phyloP scores from a whole-genome alignment of 2,888 invertebrate species.

The Lampropteryx suffumata region DNA sequence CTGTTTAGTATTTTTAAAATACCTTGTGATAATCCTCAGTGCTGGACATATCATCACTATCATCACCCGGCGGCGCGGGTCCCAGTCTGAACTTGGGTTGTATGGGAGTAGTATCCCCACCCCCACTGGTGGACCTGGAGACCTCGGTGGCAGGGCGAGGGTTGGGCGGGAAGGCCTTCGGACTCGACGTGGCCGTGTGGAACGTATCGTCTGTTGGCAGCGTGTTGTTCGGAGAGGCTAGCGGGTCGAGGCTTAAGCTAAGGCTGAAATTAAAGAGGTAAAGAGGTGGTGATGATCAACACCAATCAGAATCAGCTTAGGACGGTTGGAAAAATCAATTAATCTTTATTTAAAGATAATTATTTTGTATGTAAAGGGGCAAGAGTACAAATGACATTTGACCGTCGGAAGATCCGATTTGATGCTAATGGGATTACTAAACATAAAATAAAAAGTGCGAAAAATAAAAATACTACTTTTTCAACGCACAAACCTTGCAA shows the following conservation, averaged over 20 bases:
- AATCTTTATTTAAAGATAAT: too few species aligned
- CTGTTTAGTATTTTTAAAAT: too few species aligned
- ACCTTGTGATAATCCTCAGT: slow-evolving; percentile 83
- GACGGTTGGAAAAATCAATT: too few species aligned
- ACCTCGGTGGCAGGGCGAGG: slow-evolving; percentile 33
- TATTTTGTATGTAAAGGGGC: too few species aligned
- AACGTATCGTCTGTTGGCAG: slow-evolving; percentile 86
- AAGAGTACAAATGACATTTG: too few species aligned
- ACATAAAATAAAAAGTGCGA: too few species aligned
- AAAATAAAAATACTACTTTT: too few species aligned
- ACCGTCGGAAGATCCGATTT: too few species aligned
- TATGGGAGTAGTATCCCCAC: slow-evolving; percentile 28
- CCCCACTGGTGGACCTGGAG: slow-evolving; percentile 12
- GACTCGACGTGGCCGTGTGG: slow-evolving; percentile 87
- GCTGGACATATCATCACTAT: slow-evolving; percentile 84
- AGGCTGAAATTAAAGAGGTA: slow-evolving; percentile 68
- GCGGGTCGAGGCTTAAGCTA: slow-evolving; percentile 86
- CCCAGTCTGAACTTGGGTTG: slow-evolving; percentile 61
- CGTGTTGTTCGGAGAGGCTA: slow-evolving; percentile 70
- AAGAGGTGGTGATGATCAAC: too few species aligned
- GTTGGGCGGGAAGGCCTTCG: slow-evolving; percentile 45
- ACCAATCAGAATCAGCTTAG: too few species aligned
- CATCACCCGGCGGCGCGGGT: slow-evolving; percentile 67
- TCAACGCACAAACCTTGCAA: too few species aligned
- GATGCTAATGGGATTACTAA: too few species aligned